These are phyloP conservation scores for Apolygus lucorum DNA, from an alignment of 1,140 invertebrate species.

Conservation along the genomic window DNA sequence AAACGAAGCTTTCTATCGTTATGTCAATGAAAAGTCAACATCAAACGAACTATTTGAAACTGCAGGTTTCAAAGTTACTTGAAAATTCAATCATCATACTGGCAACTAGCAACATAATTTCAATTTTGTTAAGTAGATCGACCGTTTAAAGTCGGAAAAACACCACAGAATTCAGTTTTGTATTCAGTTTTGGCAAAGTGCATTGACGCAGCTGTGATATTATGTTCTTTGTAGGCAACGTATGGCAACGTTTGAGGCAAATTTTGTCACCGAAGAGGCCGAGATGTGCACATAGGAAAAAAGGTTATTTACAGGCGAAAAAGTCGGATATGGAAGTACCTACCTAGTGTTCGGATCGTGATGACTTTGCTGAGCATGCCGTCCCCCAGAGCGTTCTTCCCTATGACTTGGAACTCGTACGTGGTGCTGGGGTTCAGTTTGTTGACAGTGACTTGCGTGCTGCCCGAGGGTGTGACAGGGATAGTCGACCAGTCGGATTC, in stretches of 20 bases:
- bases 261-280: no score
- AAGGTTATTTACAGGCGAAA: background rate
- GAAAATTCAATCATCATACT: no score
- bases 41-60: background rate
- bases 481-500: constrained; percentile 82
- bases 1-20: constrained; percentile 17
- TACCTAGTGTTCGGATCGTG: constrained; percentile 82
- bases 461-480: constrained; percentile 82
- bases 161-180: background rate
- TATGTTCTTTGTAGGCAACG: background rate
- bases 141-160: background rate
- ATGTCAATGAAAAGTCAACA: background rate
- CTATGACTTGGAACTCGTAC: constrained; percentile 94
- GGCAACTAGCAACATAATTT: no score
- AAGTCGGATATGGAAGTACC: constrained; percentile 36
- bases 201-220: constrained; percentile 10
- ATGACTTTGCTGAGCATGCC: constrained; percentile 91
- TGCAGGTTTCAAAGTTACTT: constrained; percentile 5
- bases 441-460: constrained; percentile 83
- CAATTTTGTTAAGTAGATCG: constrained; percentile 5
- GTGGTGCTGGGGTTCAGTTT: constrained; percentile 77
- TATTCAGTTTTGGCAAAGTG: background rate
- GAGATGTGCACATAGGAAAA: background rate
- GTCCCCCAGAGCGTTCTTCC: constrained; percentile 86
- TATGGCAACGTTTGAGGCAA: no score